Conservation (phyloP, 2,797 vertebrate species). For the Centropyge bicolor region DNA sequence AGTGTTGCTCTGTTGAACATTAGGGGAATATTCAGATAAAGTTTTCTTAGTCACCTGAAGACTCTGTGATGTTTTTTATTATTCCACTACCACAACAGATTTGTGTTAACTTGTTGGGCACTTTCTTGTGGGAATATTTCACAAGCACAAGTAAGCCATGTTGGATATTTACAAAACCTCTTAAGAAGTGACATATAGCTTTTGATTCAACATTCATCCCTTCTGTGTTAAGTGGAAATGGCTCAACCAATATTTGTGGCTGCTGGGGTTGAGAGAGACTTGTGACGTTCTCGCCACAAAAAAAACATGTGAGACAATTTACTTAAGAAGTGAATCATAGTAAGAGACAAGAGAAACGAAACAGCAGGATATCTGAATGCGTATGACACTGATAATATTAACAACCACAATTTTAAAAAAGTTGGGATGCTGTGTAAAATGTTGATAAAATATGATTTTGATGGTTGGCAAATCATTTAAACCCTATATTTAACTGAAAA, state of each 20-base stretch:
- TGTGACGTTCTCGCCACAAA: slow-evolving; percentile 21
- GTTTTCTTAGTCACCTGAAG: background rate
- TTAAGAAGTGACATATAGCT: slow-evolving; percentile 27
- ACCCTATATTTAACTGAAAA: too few relatives aligned
- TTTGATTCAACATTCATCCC: slow-evolving; percentile 16
- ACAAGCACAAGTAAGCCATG: background rate
- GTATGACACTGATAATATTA: too few relatives aligned
- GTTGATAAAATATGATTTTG: too few relatives aligned
- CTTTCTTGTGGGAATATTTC: slow-evolving; percentile 6
- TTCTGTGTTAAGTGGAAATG: slow-evolving; percentile 5
- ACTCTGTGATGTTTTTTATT: background rate
- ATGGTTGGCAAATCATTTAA: too few relatives aligned
- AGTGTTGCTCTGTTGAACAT: background rate
- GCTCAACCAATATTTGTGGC: slow-evolving; percentile 41
- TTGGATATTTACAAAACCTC: background rate
- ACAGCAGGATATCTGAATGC: background rate
- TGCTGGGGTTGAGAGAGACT: slow-evolving; percentile 39
- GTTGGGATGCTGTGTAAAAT: too few relatives aligned
- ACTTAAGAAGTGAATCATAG: background rate
- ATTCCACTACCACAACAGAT: background rate
- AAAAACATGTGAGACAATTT: background rate
- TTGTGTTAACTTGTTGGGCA: background rate
- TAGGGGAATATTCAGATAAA: background rate
- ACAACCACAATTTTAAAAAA: too few relatives aligned
- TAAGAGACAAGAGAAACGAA: background rate